Percentiles rank a stretch among this genome's conserved stretches.
phyloP scores from a whole-genome alignment of 2,113 vertebrate genomes.

The Tychaedon coryphoeus region DNA sequence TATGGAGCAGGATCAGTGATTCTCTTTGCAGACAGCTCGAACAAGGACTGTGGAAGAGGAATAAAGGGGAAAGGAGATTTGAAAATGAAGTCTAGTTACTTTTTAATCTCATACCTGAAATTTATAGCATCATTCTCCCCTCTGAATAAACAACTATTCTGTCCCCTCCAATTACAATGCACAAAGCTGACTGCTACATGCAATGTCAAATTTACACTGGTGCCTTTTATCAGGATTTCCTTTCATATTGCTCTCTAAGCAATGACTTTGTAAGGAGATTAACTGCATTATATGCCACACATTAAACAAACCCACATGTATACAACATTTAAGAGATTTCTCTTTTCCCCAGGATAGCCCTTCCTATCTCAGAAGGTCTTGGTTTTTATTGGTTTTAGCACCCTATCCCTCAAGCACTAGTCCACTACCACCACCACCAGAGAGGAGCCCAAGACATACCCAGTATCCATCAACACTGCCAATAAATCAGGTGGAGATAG shows the following conservation, averaged over 20 bases:
- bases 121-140: slow-evolving; percentile 10
- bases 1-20: not conserved
- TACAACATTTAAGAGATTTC: slow-evolving; percentile 27
- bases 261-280: slow-evolving; percentile 53
- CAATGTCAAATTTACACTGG: slow-evolving; percentile 52
- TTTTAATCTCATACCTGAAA: slow-evolving; percentile 49
- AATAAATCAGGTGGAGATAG: not conserved
- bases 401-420: not conserved
- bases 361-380: not conserved
- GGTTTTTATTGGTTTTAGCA: not conserved
- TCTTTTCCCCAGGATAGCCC: not conserved
- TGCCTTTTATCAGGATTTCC: slow-evolving; percentile 56
- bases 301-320: slow-evolving; percentile 51
- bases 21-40: not conserved
- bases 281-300: slow-evolving; percentile 49
- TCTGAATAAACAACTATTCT: slow-evolving; percentile 44
- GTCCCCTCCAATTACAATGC: slow-evolving; percentile 41
- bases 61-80: slow-evolving; percentile 30
- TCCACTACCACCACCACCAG: not conserved
- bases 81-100: slow-evolving; percentile 25
- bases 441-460: not conserved
- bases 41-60: slow-evolving; percentile 21
- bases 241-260: slow-evolving; percentile 56
- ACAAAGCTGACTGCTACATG: slow-evolving; percentile 44
- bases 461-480: not conserved